Evolutionary conservation across 2,888 invertebrate genomes (phyloP), one percentile per base, ranked within the genome.

Genomic region (Hylaea fasciaria): DNA sequence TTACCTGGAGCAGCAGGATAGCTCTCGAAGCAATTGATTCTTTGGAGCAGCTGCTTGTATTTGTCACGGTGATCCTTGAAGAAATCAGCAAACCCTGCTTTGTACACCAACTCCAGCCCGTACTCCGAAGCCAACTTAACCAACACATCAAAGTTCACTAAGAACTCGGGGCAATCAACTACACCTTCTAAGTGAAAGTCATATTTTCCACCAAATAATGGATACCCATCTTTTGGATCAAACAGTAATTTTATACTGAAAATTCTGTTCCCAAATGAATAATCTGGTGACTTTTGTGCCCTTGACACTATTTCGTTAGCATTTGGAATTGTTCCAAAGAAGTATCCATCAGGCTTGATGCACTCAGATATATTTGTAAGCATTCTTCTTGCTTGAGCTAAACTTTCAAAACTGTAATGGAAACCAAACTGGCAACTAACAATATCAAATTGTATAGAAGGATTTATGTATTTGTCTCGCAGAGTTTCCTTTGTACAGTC

Each of bases 371-470:
- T 97, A 91, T 99, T 99, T 62, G 94, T 94, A 8, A 99, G 89
- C 98, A 99, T 98, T 80, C 96, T 95, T 79, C 97, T 95, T 0
- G 98, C 98, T 89, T 99, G 98, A 4, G 93, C 87, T 62, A 97
- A 87, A 60, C 96, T 96, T 87, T 98, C 98, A 87, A 98, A 99
- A 78, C 97, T 96, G 81, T 99, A 99, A 89, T 99, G 99, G 82
- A 99, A 96, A 17, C 98, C 97, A 94, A 99, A 99, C 87, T 99
- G 99, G 82, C 98, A 98, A 82, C 98, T 98, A 0, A 97, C 97
- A 43, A 99, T 80, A 85, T 99, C 97, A 76, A 99, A 94, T 73
- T 94, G 94, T 60, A 96, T 94, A 17, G 95, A 95, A 0, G 96
- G 94, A 84, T 98, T 96, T 74, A 93, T 93, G 82, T 96, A 97